phyloP scores from a whole-genome alignment of 2,888 invertebrate genomes.

The Alentia gelatinosa region DNA sequence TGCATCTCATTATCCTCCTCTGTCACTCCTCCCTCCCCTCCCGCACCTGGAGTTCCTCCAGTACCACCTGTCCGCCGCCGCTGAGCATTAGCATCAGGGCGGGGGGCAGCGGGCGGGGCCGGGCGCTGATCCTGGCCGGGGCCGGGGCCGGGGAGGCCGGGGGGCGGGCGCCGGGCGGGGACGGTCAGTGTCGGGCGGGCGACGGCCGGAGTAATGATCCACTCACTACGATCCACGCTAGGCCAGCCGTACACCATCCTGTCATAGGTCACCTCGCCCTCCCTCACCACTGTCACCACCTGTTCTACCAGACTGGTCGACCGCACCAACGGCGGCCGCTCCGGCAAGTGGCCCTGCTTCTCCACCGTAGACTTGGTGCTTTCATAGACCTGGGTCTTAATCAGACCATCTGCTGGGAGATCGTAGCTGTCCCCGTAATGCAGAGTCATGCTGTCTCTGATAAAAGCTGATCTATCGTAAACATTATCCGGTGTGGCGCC shows the following conservation, averaged over 20 bases:
- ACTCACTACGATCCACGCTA: constrained; percentile 1
- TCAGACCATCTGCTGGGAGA: neutral
- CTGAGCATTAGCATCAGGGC: neutral
- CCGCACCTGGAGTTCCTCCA: neutral
- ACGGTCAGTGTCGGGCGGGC: neutral
- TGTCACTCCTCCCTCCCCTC: neutral
- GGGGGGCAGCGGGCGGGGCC: neutral
- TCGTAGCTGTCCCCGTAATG: neutral
- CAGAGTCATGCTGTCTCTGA: neutral
- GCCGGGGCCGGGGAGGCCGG: neutral
- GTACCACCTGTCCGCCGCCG: neutral
- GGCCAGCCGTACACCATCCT: constrained; percentile 3
- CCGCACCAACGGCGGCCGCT: neutral
- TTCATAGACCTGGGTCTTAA: neutral
- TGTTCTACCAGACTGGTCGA: neutral
- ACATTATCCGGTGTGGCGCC: neutral
- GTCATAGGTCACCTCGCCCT: neutral
- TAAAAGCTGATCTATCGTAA: neutral
- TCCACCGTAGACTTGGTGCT: neutral
- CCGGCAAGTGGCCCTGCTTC: neutral
- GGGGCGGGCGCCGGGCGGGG: neutral
- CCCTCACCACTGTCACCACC: neutral
- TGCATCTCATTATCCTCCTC: neutral
- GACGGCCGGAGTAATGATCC: neutral
- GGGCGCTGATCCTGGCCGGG: neutral